Percentiles rank a stretch among this genome's conserved stretches.
phyloP scores from a whole-genome alignment of 2,113 vertebrate genomes.

The Bucco capensis region DNA sequence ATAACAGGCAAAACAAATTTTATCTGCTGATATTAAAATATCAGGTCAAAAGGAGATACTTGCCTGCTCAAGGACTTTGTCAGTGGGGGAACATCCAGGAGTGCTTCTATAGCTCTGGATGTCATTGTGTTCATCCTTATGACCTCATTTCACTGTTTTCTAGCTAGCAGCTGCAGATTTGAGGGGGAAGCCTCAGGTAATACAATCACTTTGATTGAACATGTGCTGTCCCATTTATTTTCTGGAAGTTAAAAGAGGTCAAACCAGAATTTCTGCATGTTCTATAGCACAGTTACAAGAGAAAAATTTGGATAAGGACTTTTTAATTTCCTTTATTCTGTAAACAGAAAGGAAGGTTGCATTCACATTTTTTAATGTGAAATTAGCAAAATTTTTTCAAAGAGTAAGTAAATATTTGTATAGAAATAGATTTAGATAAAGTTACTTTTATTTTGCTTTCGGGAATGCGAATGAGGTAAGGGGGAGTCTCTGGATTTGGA shows the following conservation, averaged over 20 bases:
- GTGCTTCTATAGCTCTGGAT: neutral
- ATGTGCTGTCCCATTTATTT: slow-evolving; percentile 49
- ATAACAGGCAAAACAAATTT: neutral
- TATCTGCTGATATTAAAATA: neutral
- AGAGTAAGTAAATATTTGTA: neutral
- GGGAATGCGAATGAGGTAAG: neutral
- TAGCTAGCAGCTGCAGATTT: slow-evolving; percentile 48
- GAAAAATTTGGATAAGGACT: neutral
- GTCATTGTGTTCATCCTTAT: neutral
- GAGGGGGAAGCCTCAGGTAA: slow-evolving; percentile 46
- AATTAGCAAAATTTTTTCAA: neutral
- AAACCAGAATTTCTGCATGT: slow-evolving; percentile 5
- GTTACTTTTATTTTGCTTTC: neutral
- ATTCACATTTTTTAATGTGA: neutral
- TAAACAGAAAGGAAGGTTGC: neutral
- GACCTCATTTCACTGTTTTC: slow-evolving; percentile 28
- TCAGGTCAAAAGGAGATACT: neutral
- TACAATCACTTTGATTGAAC: slow-evolving; percentile 39
- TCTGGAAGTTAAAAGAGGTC: slow-evolving; percentile 39
- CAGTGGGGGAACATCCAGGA: neutral
- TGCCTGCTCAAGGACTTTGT: neutral
- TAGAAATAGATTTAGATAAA: neutral
- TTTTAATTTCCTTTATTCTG: neutral
- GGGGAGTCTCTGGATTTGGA: neutral
- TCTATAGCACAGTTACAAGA: neutral